Evolutionary conservation across 2,113 vertebrate species (phyloP), one percentile per base, ranked within the genome.

Genomic region (Entelurus aequoreus): DNA sequence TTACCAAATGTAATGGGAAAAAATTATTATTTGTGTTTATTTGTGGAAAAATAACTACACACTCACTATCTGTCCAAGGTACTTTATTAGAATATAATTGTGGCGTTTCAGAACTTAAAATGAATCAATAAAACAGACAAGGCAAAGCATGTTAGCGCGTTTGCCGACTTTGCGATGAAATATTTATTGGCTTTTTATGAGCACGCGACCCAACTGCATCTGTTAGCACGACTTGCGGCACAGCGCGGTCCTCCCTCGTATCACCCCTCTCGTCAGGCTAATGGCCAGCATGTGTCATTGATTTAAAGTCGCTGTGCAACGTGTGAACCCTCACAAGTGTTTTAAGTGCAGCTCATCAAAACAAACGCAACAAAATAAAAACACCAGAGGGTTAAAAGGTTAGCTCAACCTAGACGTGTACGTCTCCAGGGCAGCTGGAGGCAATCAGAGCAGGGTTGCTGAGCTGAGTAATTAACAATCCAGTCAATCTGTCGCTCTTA

Each of bases 131-230:
- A 79, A 71, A 66, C 56, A 80, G 8, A 35, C 28, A 51, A 42
- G 47, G 63, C 8, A 5, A 55, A 47, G 53, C 38, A 19, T 51
- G 66, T 64, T 42, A 54, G 69, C 42, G 19, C 19, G 42, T 19
- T 61, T 59, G 62, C 68, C 47, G 48, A 66, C 64, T 8, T 55
- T 7, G 37, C 37, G 47, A 51, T 81, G 67, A 82, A 88, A 82
- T 76, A 88, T 88, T 86, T 60, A 76, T 73, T 60, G 60, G 59
- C 57, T 76, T 78, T 10, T 75, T 76, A 71, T 67, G n/a, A 60
- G 63, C 67, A 47, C 67, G 69, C 37, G 66, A 73, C 7, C 7
- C 65, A 15, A 42, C 69, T 74, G 76, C 67, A 60, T 71, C 48
- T 60, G 63, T 83, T 71, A 77, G 76, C 66, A 71, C 55, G 14